These are phyloP conservation scores for Automeris io DNA, from an alignment of 2,888 invertebrate species.

Conservation along the genomic window DNA sequence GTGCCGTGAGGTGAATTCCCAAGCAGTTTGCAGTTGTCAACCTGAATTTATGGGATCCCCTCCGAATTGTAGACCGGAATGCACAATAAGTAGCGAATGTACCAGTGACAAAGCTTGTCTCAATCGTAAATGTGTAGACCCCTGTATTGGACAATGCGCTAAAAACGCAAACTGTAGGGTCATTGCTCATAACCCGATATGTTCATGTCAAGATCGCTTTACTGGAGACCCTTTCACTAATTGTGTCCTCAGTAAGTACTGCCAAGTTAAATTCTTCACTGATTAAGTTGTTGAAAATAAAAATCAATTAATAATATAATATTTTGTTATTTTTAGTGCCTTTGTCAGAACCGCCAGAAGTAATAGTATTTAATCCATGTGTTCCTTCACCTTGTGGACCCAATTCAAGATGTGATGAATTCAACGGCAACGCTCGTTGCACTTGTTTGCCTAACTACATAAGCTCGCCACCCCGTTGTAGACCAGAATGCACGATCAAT, in stretches of 20 bases:
- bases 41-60: constrained; percentile 85
- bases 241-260: constrained; percentile 68
- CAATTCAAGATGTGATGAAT: constrained; percentile 84
- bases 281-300: background rate
- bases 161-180: constrained; percentile 87
- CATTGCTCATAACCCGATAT: constrained; percentile 88
- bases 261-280: constrained; percentile 2
- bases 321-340: constrained; percentile 29
- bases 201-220: constrained; percentile 83
- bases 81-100: constrained; percentile 88
- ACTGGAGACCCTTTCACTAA: constrained; percentile 87
- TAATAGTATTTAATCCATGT: constrained; percentile 76
- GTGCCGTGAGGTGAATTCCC: constrained; percentile 81
- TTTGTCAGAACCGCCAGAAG: constrained; percentile 34
- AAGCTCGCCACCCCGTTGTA: constrained; percentile 86
- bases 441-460: constrained; percentile 83
- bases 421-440: constrained; percentile 81
- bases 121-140: constrained; percentile 86
- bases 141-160: constrained; percentile 88
- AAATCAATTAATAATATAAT: background rate
- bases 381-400: constrained; percentile 87
- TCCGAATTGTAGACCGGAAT: constrained; percentile 88
- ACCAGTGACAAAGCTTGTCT: constrained; percentile 84
- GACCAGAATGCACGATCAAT: constrained; percentile 84
- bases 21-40: constrained; percentile 84